A percentile compares a stretch with the other conserved stretches of the same genome.
Conservation (phyloP, 2,888 invertebrate species). For the Epicampocera succincta region DNA sequence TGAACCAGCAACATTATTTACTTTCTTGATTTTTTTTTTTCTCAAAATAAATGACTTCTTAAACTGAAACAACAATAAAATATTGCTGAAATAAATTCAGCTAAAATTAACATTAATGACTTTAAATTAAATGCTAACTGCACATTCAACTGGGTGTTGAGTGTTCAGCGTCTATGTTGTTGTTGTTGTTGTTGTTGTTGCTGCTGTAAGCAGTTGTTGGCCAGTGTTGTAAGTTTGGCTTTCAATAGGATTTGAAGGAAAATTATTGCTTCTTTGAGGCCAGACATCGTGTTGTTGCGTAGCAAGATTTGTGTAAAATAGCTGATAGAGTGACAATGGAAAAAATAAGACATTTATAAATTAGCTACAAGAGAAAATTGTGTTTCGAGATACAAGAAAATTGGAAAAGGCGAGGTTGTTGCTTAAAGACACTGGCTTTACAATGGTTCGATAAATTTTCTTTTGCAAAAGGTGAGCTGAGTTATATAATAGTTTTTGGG, state of each 20-base stretch:
- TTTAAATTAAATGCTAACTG: slow-evolving; percentile 30
- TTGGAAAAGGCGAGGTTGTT: background rate
- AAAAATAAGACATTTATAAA: background rate
- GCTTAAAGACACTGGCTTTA: background rate
- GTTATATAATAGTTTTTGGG: too few species aligned
- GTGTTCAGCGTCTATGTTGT: background rate
- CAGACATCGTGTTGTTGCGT: slow-evolving; percentile 5
- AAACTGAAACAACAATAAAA: slow-evolving; percentile 20
- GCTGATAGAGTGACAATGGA: slow-evolving; percentile 22
- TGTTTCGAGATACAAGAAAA: background rate
- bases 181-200: background rate
- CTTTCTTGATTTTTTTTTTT: background rate
- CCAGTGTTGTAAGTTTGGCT: slow-evolving; percentile 16
- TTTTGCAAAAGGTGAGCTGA: too few species aligned
- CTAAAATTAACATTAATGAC: slow-evolving; percentile 42
- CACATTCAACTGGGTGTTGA: slow-evolving; percentile 24
- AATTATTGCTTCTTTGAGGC: background rate
- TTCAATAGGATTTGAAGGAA: slow-evolving; percentile 6
- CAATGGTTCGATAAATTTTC: background rate
- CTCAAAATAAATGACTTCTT: background rate
- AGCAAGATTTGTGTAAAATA: slow-evolving; percentile 24
- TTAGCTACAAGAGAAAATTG: slow-evolving; percentile 16
- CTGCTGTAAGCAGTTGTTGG: background rate
- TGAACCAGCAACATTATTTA: slow-evolving; percentile 9
- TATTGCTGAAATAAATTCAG: slow-evolving; percentile 39